Evolutionary conservation across 92 coral and sea anemone species (phyloP), one percentile per base, ranked within the genome.

Genomic region (Hydrozoanthus gracilis): DNA sequence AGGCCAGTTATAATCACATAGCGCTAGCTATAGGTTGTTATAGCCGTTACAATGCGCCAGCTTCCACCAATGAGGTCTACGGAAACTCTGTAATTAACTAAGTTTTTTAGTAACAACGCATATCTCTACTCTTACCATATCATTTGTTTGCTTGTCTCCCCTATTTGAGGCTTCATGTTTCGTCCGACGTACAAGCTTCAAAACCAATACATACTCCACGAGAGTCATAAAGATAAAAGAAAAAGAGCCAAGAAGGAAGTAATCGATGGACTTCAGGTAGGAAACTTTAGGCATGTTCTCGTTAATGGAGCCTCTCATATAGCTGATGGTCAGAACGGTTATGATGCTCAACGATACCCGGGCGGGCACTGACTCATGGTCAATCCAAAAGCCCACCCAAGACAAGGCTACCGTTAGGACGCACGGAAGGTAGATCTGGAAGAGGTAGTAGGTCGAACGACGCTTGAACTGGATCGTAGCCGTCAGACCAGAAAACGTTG

Each of bases 371-470:
- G 99, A 95, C 86, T 93, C 95, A 89, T 94, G 99, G 79, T 96
- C 92, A 18, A 96, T 95, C 99, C 99, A 96, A 78, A 96, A 96
- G 49, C 99, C 95, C 44, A 96, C 96, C 99, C 99, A 96, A 6
- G 99, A 96, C 44, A 96, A 78, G 0, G 98, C 96, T 8, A 93
- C 93, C 7, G 95, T 90, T 51, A 98, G 93, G 4, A 94, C 92
- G 46, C 99, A 96, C 3, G 99, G 99, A 6, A 96, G 88, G 80
- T 96, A 96, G 87, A 96, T 95, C 89, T 96, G 99, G 86, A 89
- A 91, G 71, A 87, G 45, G 66, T 90, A 88, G 78, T 82, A 88
- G 5, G 79, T 75, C 66, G 87, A 83, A 0, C 91, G 93, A 11
- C 91, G 73, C 49, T 90, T 86, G 51, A 96, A 90, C 48, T 88